Evolutionary conservation across 2,888 invertebrate genomes (phyloP).

Genomic region (Latrodectus elegans): DNA sequence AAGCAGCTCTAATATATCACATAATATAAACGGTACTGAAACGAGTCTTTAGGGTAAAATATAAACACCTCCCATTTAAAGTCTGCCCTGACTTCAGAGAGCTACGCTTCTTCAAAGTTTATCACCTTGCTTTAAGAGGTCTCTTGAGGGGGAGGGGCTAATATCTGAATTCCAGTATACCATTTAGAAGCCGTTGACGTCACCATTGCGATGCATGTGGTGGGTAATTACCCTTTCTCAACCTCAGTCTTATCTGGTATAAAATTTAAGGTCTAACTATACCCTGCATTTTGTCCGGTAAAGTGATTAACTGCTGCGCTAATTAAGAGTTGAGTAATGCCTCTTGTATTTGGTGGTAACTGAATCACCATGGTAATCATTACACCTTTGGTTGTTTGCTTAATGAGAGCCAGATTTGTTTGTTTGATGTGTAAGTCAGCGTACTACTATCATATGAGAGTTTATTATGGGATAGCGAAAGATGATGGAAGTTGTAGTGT

Average conservation of each 20-base stretch:
- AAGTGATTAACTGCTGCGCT: conserved; percentile 32
- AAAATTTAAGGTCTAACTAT: conserved; percentile 37
- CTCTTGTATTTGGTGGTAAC: background rate
- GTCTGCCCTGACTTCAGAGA: background rate
- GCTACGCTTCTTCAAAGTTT: background rate
- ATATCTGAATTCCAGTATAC: background rate
- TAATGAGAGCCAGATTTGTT: conserved; percentile 2
- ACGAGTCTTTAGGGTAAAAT: conserved; percentile 49
- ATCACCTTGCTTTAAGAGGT: conserved; percentile 3
- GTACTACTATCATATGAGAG: no score
- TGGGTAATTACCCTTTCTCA: conserved; percentile 45
- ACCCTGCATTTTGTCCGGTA: conserved; percentile 2
- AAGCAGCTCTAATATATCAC: no score
- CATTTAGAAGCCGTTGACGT: background rate
- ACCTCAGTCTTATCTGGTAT: conserved; percentile 20
- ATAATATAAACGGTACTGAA: background rate
- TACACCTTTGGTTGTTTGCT: background rate
- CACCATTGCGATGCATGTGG: background rate
- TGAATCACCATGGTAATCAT: background rate
- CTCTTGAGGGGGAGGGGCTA: background rate
- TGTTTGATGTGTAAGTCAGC: background rate
- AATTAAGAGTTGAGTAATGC: conserved; percentile 52
- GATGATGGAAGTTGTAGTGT: no score
- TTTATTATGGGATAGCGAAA: no score
- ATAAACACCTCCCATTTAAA: conserved; percentile 42